Base-by-base conservation (phyloP, 2,797 vertebrate species). In the Columba guinea region DNA sequence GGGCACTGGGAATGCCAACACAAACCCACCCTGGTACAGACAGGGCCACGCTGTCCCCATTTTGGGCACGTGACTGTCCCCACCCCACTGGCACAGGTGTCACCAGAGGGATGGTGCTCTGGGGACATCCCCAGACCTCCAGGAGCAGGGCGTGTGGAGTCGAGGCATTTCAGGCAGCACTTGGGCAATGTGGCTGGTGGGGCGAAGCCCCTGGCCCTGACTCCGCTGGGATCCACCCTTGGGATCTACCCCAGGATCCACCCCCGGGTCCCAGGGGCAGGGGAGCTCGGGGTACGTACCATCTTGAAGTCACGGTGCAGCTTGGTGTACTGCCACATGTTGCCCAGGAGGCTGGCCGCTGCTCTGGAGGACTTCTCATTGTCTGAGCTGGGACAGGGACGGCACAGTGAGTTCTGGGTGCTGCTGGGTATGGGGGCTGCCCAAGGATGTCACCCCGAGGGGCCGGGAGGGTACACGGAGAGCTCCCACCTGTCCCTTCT, bases 301-400 rank as follows among this genome's bases (percentile, higher is more conserved):
- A 81, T 74, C 95, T 97, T 98, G 97, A 98, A 99, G 44, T 98
- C 96, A 69, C 96, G 99, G 96, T 99, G 99, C 71, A 99, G 98
- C 96, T 99, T 99, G 98, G 96, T 99, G 98, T 99, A 99, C 86
- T 99, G 98, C 98, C 98, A 99, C 98, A 99, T 99, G 97, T 99
- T 99, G 96, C 94, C 97, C 93, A 99, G 97, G 78, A 99, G 99
- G 39, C 99, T 99, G 69, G 98, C 92, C 2, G 99, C 99, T 0
- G 99, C 98, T 70, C 98, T 97, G 75, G 98, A 97, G 49, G 98
- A 98, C 97, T 98, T 99, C 65, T 97, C 82, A 1, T 96, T 98
- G 35, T 86, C 97, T 0, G 97, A 13, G 81, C 99, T 99, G 65
- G 30, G 44, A 69, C 75, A 55, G 26, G 56, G 10, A 83, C 3